These are phyloP conservation scores for Scolanthus callimorphus DNA, from an alignment of 92 coral and sea anemone species.

Conservation along the genomic window DNA sequence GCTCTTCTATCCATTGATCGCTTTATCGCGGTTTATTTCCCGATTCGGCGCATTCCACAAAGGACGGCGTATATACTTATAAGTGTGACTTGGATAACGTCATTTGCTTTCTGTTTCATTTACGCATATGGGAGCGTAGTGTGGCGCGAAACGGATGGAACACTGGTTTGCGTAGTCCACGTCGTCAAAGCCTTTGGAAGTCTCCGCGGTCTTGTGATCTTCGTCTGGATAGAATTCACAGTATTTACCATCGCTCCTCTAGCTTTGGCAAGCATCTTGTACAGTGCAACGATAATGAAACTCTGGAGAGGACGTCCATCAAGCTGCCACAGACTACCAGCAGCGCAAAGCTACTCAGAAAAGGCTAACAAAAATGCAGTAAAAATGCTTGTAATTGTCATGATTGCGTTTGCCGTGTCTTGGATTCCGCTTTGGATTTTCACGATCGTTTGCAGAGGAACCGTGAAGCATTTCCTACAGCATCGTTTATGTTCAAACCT, in stretches of 20 bases:
- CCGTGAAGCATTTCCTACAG: no score
- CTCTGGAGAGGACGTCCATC: slow-evolving; percentile 23
- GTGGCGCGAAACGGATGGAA: neutral
- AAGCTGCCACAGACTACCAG: slow-evolving; percentile 6
- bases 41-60: slow-evolving; percentile 20
- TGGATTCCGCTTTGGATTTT: slow-evolving; percentile 38
- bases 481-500: slow-evolving; percentile 12
- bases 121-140: neutral
- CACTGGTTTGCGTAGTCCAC: slow-evolving; percentile 6
- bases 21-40: slow-evolving; percentile 42
- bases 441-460: slow-evolving; percentile 13
- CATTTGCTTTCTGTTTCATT: slow-evolving; percentile 7
- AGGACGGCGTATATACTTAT: slow-evolving; percentile 25
- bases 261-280: slow-evolving; percentile 13
- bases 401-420: slow-evolving; percentile 15
- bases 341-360: slow-evolving; percentile 3
- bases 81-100: slow-evolving; percentile 12
- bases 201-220: neutral
- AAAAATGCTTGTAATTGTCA: slow-evolving; percentile 25
- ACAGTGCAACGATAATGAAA: slow-evolving; percentile 28
- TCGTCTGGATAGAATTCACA: slow-evolving; percentile 20
- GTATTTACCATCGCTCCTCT: slow-evolving; percentile 20
- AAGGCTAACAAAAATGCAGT: slow-evolving; percentile 28
- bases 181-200: slow-evolving; percentile 6
- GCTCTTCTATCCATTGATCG: slow-evolving; percentile 39